Conservation (phyloP, 2,888 invertebrate species). For the Rhodophaea formosa region DNA sequence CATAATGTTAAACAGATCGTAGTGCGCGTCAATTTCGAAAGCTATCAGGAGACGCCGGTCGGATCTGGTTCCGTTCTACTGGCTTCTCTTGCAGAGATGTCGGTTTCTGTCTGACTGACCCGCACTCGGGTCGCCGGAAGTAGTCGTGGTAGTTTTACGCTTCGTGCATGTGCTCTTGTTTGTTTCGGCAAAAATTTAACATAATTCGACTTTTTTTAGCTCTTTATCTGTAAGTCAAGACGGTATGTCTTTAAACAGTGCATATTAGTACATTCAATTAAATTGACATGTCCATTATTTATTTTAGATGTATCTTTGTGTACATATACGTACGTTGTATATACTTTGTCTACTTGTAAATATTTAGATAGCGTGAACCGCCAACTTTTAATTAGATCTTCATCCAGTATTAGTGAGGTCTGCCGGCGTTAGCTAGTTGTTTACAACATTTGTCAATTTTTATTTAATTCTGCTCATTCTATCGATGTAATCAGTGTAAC, state of each 20-base stretch:
- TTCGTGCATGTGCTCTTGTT: slow-evolving; percentile 17
- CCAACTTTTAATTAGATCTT: slow-evolving; percentile 52
- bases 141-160: slow-evolving; percentile 1
- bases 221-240: slow-evolving; percentile 48
- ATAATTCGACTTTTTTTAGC: slow-evolving; percentile 42
- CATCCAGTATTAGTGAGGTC: slow-evolving; percentile 73
- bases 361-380: slow-evolving; percentile 53
- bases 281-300: slow-evolving; percentile 77
- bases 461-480: slow-evolving; percentile 30
- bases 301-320: slow-evolving; percentile 68
- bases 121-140: slow-evolving; percentile 7
- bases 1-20: slow-evolving; percentile 74
- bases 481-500: slow-evolving; percentile 25
- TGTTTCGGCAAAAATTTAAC: slow-evolving; percentile 26
- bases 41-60: slow-evolving; percentile 68
- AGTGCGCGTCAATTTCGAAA: slow-evolving; percentile 78
- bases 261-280: slow-evolving; percentile 68
- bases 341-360: slow-evolving; percentile 68
- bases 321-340: slow-evolving; percentile 72
- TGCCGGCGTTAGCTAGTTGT: slow-evolving; percentile 52
- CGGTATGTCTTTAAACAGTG: slow-evolving; percentile 60
- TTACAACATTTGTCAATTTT: slow-evolving; percentile 29
- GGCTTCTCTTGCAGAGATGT: slow-evolving; percentile 14
- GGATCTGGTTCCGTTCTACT: slow-evolving; percentile 30
- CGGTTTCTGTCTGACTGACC: not conserved